phyloP scores from a whole-genome alignment of 2,888 invertebrate species.

The Chrysomela aeneicollis region DNA sequence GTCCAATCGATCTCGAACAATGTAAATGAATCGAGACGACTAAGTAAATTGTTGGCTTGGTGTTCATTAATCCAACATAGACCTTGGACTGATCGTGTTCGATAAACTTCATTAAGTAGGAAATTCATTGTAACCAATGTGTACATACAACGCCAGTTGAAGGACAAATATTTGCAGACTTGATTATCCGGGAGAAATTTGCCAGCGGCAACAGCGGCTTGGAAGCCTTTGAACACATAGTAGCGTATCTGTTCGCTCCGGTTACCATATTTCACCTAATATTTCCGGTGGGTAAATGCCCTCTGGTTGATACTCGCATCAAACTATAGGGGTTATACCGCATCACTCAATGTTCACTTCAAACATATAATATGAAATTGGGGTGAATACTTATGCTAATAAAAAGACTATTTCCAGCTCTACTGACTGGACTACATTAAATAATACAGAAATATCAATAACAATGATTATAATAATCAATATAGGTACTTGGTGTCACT shows the following conservation, averaged over 20 bases:
- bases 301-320: neutral
- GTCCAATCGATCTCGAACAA: slow-evolving; percentile 33
- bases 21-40: slow-evolving; percentile 31
- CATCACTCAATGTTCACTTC: too few species aligned
- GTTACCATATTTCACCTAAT: neutral
- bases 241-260: neutral
- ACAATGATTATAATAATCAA: too few species aligned
- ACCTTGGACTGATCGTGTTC: slow-evolving; percentile 35
- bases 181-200: slow-evolving; percentile 30
- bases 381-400: too few species aligned
- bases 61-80: slow-evolving; percentile 35
- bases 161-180: slow-evolving; percentile 39
- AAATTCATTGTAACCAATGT: slow-evolving; percentile 37
- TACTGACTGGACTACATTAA: too few species aligned
- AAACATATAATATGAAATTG: too few species aligned
- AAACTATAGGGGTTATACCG: too few species aligned
- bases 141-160: slow-evolving; percentile 35
- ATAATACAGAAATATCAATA: too few species aligned
- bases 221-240: neutral
- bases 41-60: slow-evolving; percentile 35
- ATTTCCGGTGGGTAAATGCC: neutral
- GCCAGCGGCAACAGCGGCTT: neutral
- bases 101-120: slow-evolving; percentile 39
- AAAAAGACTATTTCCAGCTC: too few species aligned
- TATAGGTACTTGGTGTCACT: too few species aligned